Percentiles rank a stretch among this genome's conserved stretches.
These are phyloP conservation scores for Brachionus koreanus DNA, from an alignment of 1,140 invertebrate genomes.

Conservation along the genomic window DNA sequence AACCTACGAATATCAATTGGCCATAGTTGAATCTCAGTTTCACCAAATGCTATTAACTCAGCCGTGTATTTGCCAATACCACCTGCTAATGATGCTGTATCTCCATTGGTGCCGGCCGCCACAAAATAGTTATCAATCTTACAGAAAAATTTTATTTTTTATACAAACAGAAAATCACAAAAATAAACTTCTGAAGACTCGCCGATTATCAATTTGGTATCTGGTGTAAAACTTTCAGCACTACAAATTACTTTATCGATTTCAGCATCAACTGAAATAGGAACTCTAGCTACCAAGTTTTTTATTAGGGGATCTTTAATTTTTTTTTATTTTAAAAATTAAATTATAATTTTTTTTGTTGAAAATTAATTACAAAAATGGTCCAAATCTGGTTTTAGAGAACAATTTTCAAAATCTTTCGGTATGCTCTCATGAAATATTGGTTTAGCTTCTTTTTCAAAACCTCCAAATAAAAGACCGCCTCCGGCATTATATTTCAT, in stretches of 20 bases:
- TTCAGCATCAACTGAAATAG: constrained; percentile 67
- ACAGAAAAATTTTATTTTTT: background rate
- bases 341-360: background rate
- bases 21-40: constrained; percentile 71
- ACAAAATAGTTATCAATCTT: constrained; percentile 88
- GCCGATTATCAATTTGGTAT: constrained; percentile 68
- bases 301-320: constrained; percentile 70
- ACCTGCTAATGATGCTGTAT: constrained; percentile 83
- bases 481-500: constrained; percentile 70
- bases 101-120: constrained; percentile 89
- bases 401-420: constrained; percentile 60
- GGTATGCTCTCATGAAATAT: constrained; percentile 71
- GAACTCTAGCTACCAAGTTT: constrained; percentile 76
- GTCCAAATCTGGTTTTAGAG: constrained; percentile 73
- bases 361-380: constrained; percentile 69
- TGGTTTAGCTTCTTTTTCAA: constrained; percentile 76
- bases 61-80: constrained; percentile 85
- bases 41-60: constrained; percentile 79
- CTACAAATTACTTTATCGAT: constrained; percentile 75
- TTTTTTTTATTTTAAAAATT: background rate
- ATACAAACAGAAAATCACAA: background rate
- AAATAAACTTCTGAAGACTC: constrained; percentile 77
- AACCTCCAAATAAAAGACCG: constrained; percentile 73
- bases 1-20: constrained; percentile 87
- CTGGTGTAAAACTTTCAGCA: constrained; percentile 86